Evolutionary conservation across 2,797 vertebrate genomes (phyloP).

Genomic region (Danio jaintianensis): DNA sequence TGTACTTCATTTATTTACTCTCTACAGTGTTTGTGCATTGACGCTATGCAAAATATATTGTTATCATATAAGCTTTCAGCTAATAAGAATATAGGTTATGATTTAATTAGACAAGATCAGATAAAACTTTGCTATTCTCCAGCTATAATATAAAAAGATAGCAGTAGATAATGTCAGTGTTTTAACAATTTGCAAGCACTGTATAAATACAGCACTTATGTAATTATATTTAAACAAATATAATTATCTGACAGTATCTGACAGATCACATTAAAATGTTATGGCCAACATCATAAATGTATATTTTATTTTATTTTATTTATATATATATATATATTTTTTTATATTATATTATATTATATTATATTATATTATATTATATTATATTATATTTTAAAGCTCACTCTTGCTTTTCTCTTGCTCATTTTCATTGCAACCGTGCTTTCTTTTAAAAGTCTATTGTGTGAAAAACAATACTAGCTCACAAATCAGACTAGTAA

Average conservation of each 20-base stretch:
- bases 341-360: too few relatives aligned
- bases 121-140: neutral
- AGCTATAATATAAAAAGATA: neutral
- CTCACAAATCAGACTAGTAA: neutral
- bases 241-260: too few relatives aligned
- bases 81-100: neutral
- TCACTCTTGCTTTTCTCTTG: neutral
- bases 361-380: too few relatives aligned
- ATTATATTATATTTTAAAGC: neutral
- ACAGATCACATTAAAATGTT: neutral
- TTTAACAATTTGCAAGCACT: neutral
- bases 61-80: neutral
- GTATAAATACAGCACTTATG: neutral
- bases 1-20: conserved; percentile 5
- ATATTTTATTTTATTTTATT: neutral
- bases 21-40: neutral
- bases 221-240: neutral
- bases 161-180: neutral
- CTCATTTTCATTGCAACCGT: neutral
- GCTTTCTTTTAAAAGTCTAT: neutral
- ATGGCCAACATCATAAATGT: neutral
- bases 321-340: too few relatives aligned
- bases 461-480: neutral
- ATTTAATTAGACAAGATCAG: neutral
- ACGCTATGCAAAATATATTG: neutral